Evolutionary conservation across 2,888 invertebrate species (phyloP).

Genomic region (Mycogona germanica): DNA sequence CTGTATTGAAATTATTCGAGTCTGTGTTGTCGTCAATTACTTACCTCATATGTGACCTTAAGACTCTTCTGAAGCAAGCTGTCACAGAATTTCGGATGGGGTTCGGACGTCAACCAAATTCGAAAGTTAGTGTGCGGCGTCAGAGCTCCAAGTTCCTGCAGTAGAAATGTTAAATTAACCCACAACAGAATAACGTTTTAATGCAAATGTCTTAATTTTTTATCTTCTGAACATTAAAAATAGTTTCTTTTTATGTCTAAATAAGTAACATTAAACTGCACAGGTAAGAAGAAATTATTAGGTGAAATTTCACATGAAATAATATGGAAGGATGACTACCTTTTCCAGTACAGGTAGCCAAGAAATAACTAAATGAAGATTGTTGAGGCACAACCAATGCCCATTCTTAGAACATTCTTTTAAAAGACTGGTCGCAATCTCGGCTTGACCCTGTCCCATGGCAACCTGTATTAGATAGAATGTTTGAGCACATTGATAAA

Average conservation of each 20-base stretch:
- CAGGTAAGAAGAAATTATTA: too few relatives aligned
- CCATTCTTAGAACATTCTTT: constrained; percentile 48
- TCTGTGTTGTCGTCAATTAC: too few relatives aligned
- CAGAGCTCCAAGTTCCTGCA: constrained; percentile 42
- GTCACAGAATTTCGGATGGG: constrained; percentile 58
- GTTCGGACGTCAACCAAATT: constrained; percentile 79
- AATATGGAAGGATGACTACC: constrained; percentile 27
- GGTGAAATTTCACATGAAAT: too few relatives aligned
- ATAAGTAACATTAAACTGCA: background rate
- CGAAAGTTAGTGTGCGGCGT: constrained; percentile 46
- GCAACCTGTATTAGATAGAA: constrained; percentile 58
- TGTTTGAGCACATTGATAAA: too few relatives aligned
- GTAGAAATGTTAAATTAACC: constrained; percentile 15
- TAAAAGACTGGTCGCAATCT: constrained; percentile 46
- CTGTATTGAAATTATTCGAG: too few relatives aligned
- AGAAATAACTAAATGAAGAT: constrained; percentile 59
- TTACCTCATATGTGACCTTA: constrained; percentile 59
- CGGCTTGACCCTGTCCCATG: constrained; percentile 66
- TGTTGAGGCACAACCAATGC: constrained; percentile 66
- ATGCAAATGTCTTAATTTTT: too few relatives aligned
- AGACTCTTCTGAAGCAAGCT: constrained; percentile 62
- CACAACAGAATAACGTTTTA: too few relatives aligned
- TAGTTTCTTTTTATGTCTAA: constrained; percentile 3
- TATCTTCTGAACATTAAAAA: too few relatives aligned
- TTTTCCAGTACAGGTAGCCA: constrained; percentile 58